Base-by-base conservation (phyloP, 2,888 invertebrate genomes). In the Sinelater perroti region DNA sequence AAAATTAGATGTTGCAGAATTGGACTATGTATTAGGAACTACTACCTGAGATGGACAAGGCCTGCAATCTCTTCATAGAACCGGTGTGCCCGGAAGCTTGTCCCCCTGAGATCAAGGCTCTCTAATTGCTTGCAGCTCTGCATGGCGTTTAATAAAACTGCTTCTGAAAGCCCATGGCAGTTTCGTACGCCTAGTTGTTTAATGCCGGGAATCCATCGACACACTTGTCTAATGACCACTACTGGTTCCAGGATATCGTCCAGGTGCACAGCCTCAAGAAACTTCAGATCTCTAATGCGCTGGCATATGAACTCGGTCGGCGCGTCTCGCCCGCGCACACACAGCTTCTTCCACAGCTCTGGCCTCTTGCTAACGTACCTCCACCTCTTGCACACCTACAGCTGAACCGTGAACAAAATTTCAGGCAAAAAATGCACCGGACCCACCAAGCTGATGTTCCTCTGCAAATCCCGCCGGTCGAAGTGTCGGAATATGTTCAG, bases 331-430 rank as follows among this genome's bases (percentile, higher is more conserved):
- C 67, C 66, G 28, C 35, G 21, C 11, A 70, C 50, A 13, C 55
- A 26, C 3, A 70, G 51, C 11, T 55, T 57, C 40, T 65, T 67
- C 64, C 69, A 66, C 18, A 70, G 61, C 30, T 60, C 55, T 10
- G 70, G 68, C 20, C 45, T 49, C 42, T 56, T 56, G 13, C 67
- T 65, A 5, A 64, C 70, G 47, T 66, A 62, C 26, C 62, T 64
- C 71, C 71, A 71, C 40, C 66, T 63, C 45, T 61, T 66, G 45
- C 70, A 70, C 3, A 71, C 71, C 70, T 70, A 31, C 14, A 63
- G 55, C 7, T 5, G 6, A 33, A 24, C 11, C 8, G 35, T 4
- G 10, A n/a, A n/a, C n/a, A n/a, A n/a, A n/a, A 24, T 8, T 8
- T 24, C 24, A 31, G 3, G n/a, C 5, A 31, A 31, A 31, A 8